Evolutionary conservation across 2,113 vertebrate species (phyloP), one percentile per base, ranked within the genome.

Genomic region (Platichthys stellatus): DNA sequence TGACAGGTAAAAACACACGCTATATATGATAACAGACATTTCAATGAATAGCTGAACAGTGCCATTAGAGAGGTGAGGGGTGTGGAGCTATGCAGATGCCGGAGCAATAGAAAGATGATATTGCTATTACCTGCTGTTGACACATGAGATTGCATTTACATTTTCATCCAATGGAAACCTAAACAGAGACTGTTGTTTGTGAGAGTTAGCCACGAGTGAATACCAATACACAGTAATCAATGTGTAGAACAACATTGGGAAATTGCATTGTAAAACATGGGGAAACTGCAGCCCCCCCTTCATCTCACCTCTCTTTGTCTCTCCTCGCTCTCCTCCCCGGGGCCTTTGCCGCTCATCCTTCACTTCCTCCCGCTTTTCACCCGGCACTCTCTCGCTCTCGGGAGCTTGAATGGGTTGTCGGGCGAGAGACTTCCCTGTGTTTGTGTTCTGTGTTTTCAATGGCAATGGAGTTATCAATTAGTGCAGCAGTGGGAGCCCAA

Each of bases 401-500:
- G 68, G 85, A 59, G 89, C 86, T 77, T 90, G 85, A 90, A 90
- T 90, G 81, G 86, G 78, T 90, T 89, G 83, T 76, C 83, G 68
- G 75, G 75, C 54, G 12, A 83, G 86, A 87, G 86, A 88, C 84
- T 90, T 83, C 80, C 80, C 86, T 83, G 74, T 91, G 85, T 93
- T 92, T 91, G 90, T 91, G 86, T 93, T 93, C 89, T 72, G 83
- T 92, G 89, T 93, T 93, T 92, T 94, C 94, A 92, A 91, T 91
- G 91, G 92, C 87, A 87, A 93, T 92, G 87, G 90, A 85, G 84
- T 94, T 94, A 94, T 94, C 94, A 95, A 94, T 95, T 94, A 94
- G 92, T 93, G 93, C 92, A 95, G 92, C 93, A 91, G 93, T 93
- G 92, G 94, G 94, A 95, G 93, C 92, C 94, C 94, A 95, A 95